These are phyloP conservation scores for Axinella damicornis DNA, from an alignment of 37 sponge, comb jelly and placozoan genomes.

Conservation along the genomic window DNA sequence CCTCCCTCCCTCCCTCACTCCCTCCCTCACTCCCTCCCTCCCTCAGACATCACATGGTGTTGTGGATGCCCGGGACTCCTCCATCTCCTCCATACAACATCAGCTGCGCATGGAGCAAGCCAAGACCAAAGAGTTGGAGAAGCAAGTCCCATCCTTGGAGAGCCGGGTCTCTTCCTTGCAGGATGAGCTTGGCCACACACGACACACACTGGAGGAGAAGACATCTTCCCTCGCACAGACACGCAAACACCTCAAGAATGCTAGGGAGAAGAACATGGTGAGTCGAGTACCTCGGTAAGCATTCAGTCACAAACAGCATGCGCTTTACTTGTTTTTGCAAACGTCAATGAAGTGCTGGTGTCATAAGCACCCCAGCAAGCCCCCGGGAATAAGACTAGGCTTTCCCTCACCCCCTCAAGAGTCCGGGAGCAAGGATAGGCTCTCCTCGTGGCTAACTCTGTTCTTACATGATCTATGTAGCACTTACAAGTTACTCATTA, in stretches of 20 bases:
- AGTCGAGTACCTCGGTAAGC: too few species aligned
- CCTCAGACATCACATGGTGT: conserved; percentile 60
- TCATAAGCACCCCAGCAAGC: too few species aligned
- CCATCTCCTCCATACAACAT: conserved; percentile 40
- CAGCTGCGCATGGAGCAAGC: conserved; percentile 34
- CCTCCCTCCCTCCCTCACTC: background rate
- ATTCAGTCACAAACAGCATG: too few species aligned
- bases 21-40: background rate
- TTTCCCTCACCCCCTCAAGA: too few species aligned
- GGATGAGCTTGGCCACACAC: conserved; percentile 44
- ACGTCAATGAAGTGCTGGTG: too few species aligned
- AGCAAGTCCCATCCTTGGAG: conserved; percentile 62
- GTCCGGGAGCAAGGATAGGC: too few species aligned
- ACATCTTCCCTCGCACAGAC: conserved; percentile 52
- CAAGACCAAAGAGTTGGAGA: conserved; percentile 48
- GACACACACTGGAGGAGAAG: conserved; percentile 80
- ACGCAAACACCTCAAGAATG: conserved; percentile 78
- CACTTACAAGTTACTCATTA: too few species aligned
- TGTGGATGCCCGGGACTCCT: conserved; percentile 72
- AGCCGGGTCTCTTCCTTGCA: conserved; percentile 9
- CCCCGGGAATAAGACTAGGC: too few species aligned
- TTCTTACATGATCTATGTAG: too few species aligned
- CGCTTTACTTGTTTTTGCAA: too few species aligned
- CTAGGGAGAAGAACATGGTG: conserved; percentile 79
- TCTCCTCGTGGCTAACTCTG: too few species aligned